These are phyloP conservation scores for Paramormyrops hopkinsi DNA, from an alignment of 2,797 vertebrate species.

Conservation along the genomic window DNA sequence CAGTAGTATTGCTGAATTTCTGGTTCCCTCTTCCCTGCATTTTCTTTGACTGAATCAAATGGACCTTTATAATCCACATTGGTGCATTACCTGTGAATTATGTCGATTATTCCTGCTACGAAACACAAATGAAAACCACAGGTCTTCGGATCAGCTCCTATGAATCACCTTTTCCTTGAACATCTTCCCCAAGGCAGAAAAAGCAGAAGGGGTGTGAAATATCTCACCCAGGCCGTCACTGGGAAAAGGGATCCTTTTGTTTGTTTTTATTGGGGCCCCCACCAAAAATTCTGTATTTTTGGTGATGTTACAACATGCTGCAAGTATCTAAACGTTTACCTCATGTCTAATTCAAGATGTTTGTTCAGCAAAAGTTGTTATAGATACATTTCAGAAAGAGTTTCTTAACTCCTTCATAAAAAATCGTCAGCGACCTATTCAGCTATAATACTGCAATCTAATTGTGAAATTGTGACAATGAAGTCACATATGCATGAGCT, in stretches of 20 bases:
- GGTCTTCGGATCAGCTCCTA: neutral
- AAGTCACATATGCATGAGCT: neutral
- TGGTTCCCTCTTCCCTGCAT: neutral
- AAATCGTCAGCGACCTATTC: neutral
- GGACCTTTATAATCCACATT: neutral
- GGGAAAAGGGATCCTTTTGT: slow-evolving; percentile 17
- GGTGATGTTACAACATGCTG: neutral
- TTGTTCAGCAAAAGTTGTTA: slow-evolving; percentile 15
- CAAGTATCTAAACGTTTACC: slow-evolving; percentile 8
- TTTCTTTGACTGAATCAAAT: neutral
- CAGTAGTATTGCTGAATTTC: neutral
- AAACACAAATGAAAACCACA: neutral
- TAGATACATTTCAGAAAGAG: neutral
- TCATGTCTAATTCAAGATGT: slow-evolving; percentile 19
- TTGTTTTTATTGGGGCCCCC: slow-evolving; percentile 8
- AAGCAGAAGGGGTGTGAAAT: slow-evolving; percentile 15
- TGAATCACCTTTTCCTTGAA: slow-evolving; percentile 12
- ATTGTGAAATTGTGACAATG: neutral
- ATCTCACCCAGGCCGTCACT: neutral
- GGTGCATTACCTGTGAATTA: neutral
- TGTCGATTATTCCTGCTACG: slow-evolving; percentile 5
- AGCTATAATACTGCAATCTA: neutral
- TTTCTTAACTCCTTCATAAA: neutral
- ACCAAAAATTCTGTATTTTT: slow-evolving; percentile 11
- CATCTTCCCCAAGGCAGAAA: slow-evolving; percentile 14